These are phyloP conservation scores for Amblyraja radiata DNA, from an alignment of 2,797 vertebrate genomes.

Conservation along the genomic window DNA sequence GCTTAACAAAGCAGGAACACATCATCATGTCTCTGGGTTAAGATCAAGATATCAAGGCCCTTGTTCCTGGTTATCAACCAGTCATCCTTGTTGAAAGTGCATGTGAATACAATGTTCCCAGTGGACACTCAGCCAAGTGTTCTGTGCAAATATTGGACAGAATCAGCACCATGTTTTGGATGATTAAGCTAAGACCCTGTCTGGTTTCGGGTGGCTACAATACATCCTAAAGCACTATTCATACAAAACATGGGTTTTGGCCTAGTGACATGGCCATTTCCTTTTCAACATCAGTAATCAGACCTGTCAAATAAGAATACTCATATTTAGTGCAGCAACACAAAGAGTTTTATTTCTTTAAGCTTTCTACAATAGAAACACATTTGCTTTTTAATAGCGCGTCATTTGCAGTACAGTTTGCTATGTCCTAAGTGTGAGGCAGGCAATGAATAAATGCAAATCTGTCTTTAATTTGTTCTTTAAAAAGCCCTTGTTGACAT, in stretches of 20 bases:
- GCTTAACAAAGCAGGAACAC: neutral
- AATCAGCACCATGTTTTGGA: too few relatives aligned
- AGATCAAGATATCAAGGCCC: neutral
- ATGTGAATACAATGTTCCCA: neutral
- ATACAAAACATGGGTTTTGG: too few relatives aligned
- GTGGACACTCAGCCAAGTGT: neutral
- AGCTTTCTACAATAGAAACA: neutral
- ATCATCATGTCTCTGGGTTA: neutral
- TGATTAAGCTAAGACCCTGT: too few relatives aligned
- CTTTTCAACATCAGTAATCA: too few relatives aligned
- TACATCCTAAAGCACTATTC: too few relatives aligned
- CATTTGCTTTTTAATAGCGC: neutral
- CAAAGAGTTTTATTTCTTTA: neutral
- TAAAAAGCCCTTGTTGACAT: neutral
- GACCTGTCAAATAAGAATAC: too few relatives aligned
- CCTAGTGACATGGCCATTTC: too few relatives aligned
- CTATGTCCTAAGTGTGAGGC: neutral
- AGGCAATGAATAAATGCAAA: neutral
- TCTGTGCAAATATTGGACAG: too few relatives aligned
- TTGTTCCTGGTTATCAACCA: neutral
- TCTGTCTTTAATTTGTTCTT: neutral
- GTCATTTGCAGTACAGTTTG: neutral
- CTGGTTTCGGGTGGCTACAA: too few relatives aligned
- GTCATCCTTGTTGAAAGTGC: neutral
- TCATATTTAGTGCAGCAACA: neutral